These are phyloP conservation scores for Pseudococcus viburni DNA, from an alignment of 2,888 invertebrate genomes.

Conservation along the genomic window DNA sequence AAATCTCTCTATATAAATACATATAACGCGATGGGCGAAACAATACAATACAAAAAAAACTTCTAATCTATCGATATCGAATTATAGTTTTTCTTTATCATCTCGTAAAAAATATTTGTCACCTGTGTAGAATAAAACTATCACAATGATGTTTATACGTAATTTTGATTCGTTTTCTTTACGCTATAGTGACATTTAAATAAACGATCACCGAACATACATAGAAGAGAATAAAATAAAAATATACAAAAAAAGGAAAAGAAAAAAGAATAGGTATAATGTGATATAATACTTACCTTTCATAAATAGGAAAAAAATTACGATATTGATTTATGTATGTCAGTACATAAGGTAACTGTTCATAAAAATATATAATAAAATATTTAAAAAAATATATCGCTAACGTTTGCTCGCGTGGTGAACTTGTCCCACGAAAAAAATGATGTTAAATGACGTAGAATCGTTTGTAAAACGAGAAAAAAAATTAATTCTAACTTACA, in stretches of 20 bases:
- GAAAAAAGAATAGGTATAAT: not conserved
- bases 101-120: conserved; percentile 31
- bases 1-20: not conserved
- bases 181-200: conserved; percentile 37
- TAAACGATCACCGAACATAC: conserved; percentile 23
- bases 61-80: conserved; percentile 30
- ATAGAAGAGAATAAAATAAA: conserved; percentile 4
- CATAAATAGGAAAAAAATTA: conserved; percentile 50
- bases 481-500: conserved; percentile 2
- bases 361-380: conserved; percentile 37
- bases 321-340: conserved; percentile 48
- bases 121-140: conserved; percentile 28
- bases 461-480: not conserved
- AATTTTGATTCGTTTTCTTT: conserved; percentile 47
- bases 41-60: not conserved
- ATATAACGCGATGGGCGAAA: conserved; percentile 11
- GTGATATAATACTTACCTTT: conserved; percentile 46
- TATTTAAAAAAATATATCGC: not conserved
- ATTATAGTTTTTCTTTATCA: not conserved
- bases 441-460: conserved; percentile 30
- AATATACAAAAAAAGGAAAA: conserved; percentile 24
- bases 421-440: not conserved
- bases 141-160: conserved; percentile 47
- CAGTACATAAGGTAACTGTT: conserved; percentile 53
- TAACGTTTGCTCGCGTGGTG: not conserved